Evolutionary conservation across 2,797 vertebrate species (phyloP), one percentile per base, ranked within the genome.

Genomic region (Galago senegalensis): DNA sequence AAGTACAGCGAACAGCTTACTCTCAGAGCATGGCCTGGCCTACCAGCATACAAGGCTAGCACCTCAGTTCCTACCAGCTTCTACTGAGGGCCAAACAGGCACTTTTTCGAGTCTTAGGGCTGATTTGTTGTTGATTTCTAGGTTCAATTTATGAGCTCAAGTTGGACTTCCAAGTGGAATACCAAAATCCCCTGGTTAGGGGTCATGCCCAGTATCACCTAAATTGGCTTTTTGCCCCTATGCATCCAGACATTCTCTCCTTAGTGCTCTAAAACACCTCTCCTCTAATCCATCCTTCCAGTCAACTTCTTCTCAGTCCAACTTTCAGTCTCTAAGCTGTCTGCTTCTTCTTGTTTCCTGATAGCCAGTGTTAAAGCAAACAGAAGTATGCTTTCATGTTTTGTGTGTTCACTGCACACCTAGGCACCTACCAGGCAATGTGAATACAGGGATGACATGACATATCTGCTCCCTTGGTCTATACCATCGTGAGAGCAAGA

Each of bases 1-100:
- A 25, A 79, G 23, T 0, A 0, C 12, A 34, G 4, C 1, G 5
- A 12, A 14, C 31, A 23, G 58, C 43, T 27, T 75, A 34, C 84
- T 73, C 46, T 4, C 1, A 11, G 61, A 56, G 65, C n/a, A 18
- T 61, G 70, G 49, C 10, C 1, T 3, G n/a, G 4, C 8, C 40
- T 34, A 8, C 25, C 7, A 11, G 34, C 34, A 53, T 4, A 2
- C 61, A 29, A 73, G 43, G 31, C 7, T 14, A 70, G 81, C 27
- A 4, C 18, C 60, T 61, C 49, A 3, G 31, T 16, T 67, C 73
- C 72, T 25, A 2, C 70, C 16, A 9, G 9, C 60, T 49, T 31
- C 81, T 75, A 12, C 20, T 7, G 37, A 17, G 53, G 20, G 18
- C 34, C 53, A 80, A 20, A 27, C 5, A 31, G 40, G 61, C 18